phyloP scores from a whole-genome alignment of 2,113 vertebrate genomes.

The Leiothrix lutea region DNA sequence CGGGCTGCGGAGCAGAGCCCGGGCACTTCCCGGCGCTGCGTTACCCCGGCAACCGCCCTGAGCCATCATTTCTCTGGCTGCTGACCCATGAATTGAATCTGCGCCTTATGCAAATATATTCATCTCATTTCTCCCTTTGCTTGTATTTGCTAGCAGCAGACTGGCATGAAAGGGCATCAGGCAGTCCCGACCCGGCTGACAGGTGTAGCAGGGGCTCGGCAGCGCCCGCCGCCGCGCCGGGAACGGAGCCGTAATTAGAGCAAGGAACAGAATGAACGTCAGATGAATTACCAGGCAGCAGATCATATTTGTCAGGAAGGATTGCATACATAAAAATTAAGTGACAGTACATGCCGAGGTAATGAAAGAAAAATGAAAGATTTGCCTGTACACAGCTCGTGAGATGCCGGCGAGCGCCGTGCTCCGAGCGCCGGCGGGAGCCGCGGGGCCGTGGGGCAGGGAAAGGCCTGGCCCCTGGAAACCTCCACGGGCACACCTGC shows the following conservation, averaged over 20 bases:
- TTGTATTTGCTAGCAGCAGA: constrained; percentile 65
- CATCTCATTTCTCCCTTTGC: neutral
- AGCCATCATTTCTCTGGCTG: constrained; percentile 37
- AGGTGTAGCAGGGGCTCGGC: constrained; percentile 73
- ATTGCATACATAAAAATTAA: constrained; percentile 85
- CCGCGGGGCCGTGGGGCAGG: neutral
- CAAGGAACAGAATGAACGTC: constrained; percentile 77
- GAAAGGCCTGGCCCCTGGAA: neutral
- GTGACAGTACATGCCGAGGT: constrained; percentile 82
- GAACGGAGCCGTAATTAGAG: constrained; percentile 80
- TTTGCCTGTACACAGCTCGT: constrained; percentile 73
- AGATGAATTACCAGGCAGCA: constrained; percentile 80
- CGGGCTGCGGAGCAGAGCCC: neutral
- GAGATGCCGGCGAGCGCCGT: constrained; percentile 51
- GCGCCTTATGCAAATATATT: constrained; percentile 64
- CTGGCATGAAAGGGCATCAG: constrained; percentile 78
- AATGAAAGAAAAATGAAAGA: constrained; percentile 83
- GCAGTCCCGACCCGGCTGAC: constrained; percentile 73
- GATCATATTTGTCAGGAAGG: constrained; percentile 84
- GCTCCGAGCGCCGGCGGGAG: constrained; percentile 23
- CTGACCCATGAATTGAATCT: constrained; percentile 62
- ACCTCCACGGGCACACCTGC: neutral
- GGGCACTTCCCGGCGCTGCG: neutral
- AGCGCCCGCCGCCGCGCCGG: constrained; percentile 61
- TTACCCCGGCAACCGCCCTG: constrained; percentile 59